Conservation (phyloP, 2,888 invertebrate genomes). For the Podabrus alpinus region DNA sequence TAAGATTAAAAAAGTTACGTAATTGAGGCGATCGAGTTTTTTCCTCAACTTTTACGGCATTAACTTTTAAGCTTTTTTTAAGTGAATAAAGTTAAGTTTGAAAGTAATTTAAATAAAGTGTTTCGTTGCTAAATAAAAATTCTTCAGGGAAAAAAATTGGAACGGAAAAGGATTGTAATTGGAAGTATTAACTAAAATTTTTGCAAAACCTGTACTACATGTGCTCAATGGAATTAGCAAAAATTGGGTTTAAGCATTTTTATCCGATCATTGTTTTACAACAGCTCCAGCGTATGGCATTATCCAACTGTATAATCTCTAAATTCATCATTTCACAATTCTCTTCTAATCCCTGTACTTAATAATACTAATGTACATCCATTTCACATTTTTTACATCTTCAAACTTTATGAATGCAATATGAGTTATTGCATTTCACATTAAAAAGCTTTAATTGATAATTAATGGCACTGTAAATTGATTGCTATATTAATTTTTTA, state of each 20-base stretch:
- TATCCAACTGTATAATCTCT: constrained; percentile 11
- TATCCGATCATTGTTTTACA: constrained; percentile 10
- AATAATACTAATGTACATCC: constrained; percentile 13
- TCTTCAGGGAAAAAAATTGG: background rate
- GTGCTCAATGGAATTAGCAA: background rate
- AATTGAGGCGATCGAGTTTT: background rate
- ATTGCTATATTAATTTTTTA: background rate
- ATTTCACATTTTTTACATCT: constrained; percentile 5
- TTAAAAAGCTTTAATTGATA: constrained; percentile 1
- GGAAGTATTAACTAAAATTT: background rate
- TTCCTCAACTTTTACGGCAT: background rate
- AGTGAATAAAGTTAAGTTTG: background rate
- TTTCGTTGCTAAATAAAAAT: background rate
- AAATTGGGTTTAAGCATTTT: constrained; percentile 1
- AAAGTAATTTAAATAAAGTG: background rate
- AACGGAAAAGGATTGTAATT: background rate
- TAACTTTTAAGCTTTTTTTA: background rate
- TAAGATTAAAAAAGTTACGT: background rate
- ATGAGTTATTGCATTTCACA: constrained; percentile 9
- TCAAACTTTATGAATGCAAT: constrained; percentile 1
- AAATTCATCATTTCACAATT: constrained; percentile 10
- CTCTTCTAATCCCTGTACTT: constrained; percentile 11
- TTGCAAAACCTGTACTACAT: background rate
- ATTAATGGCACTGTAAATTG: background rate
- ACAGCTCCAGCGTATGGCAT: background rate